Conservation (phyloP, 2,797 vertebrate genomes). For the Danionella dracula region DNA sequence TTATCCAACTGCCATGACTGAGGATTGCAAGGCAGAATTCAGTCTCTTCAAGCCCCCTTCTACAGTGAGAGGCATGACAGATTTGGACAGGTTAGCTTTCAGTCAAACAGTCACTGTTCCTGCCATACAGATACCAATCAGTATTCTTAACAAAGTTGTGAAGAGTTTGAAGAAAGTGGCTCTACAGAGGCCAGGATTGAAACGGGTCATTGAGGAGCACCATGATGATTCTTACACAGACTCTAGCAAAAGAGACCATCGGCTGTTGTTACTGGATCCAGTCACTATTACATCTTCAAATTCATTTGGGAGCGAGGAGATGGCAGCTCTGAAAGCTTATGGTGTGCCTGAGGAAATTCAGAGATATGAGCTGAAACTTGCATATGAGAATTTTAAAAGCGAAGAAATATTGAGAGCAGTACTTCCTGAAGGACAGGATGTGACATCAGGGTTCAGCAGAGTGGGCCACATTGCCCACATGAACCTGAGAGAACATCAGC, state of each 20-base stretch:
- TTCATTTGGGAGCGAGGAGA: conserved; percentile 73
- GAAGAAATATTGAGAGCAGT: conserved; percentile 91
- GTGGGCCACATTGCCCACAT: conserved; percentile 93
- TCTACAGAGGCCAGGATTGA: conserved; percentile 79
- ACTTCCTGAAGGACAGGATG: conserved; percentile 86
- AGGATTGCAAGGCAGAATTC: conserved; percentile 54
- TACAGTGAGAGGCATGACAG: conserved; percentile 84
- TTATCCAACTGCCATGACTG: conserved; percentile 46
- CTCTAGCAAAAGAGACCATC: conserved; percentile 42
- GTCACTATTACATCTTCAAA: conserved; percentile 57
- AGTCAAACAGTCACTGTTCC: conserved; percentile 78
- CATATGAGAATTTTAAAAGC: conserved; percentile 86
- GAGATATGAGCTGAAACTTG: conserved; percentile 72
- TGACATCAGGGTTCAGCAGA: conserved; percentile 88
- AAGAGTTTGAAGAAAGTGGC: conserved; percentile 75
- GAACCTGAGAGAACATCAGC: conserved; percentile 93
- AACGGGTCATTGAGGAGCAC: conserved; percentile 76
- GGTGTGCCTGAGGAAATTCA: conserved; percentile 67
- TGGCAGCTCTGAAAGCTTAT: conserved; percentile 68
- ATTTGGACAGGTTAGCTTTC: conserved; percentile 82
- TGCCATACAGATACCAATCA: conserved; percentile 77
- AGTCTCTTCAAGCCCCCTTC: conserved; percentile 70
- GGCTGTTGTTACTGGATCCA: conserved; percentile 85
- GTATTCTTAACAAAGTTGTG: conserved; percentile 68
- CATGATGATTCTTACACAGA: conserved; percentile 54